Evolutionary conservation across 2,113 vertebrate species (phyloP), one percentile per base, ranked within the genome.

Genomic region (Meriones unguiculatus): DNA sequence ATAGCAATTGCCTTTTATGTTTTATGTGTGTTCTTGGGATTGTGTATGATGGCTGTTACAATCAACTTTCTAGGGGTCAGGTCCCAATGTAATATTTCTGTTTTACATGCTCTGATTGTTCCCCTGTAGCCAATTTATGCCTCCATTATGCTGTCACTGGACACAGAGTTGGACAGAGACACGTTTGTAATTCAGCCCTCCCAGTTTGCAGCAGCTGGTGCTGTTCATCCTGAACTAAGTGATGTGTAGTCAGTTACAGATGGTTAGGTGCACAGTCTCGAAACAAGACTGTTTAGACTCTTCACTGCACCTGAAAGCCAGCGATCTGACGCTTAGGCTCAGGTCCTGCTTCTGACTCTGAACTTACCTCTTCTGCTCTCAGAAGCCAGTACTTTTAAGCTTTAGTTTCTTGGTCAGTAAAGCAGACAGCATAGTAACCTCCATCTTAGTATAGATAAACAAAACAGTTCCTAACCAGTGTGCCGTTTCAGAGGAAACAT

Each of bases 1-100:
- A 46, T 62, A 98, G 67, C 46, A 87, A 52, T 32, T 67, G 76
- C 86, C 38, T 87, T 65, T 82, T 93, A 54, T 86, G 6, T 88
- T 77, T 50, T 89, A 0, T 67, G 20, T 8, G 20, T 89, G 38
- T 95, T 88, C 65, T 90, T 78, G 22, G 75, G 96, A 93, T 69
- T 62, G 18, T 93, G 30, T 38, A 46, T 87, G 57, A 70, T 90
- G 5, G 12, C 59, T 94, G 25, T 93, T 90, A 8, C 2, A 89
- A 1, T 25, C 92, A 41, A 10, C 57, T 87, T 17, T 96, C 6
- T 76, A 13, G 32, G 18, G 46, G 11, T 0, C 1, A 24, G 30
- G 38, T n/a, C 18, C 82, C 46, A 75, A 0, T 78, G 17, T 87
- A 57, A 15, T 35, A 85, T 93, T 93, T 65, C 41, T 84, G 20